These are phyloP conservation scores for Eonycteris spelaea DNA, from an alignment of 2,113 vertebrate species.

Conservation along the genomic window DNA sequence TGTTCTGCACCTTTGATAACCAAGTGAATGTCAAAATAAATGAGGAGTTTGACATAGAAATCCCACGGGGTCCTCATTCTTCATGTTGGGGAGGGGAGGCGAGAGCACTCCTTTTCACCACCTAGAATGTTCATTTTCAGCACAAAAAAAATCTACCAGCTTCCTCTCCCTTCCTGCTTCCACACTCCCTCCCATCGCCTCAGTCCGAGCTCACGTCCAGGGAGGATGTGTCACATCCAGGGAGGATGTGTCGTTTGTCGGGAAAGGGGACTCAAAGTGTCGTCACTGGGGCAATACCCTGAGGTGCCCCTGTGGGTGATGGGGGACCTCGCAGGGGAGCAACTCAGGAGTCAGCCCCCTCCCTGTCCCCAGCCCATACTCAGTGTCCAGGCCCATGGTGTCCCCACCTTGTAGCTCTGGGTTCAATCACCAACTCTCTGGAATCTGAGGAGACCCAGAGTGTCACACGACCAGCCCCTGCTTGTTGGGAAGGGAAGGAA, in stretches of 20 bases:
- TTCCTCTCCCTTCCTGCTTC: neutral
- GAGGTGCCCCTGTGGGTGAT: rapidly evolving
- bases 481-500: neutral
- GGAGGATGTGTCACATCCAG: neutral
- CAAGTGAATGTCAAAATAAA: slow-evolving; percentile 83
- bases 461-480: neutral
- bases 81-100: neutral
- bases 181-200: rapidly evolving
- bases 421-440: neutral
- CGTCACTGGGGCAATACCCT: too few relatives aligned
- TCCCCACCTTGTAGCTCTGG: neutral
- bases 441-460: neutral
- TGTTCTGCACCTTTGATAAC: slow-evolving; percentile 73
- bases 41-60: slow-evolving; percentile 80
- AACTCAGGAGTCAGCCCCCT: too few relatives aligned
- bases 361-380: neutral
- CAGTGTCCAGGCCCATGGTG: neutral
- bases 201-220: neutral
- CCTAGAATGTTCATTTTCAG: neutral
- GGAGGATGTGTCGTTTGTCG: neutral
- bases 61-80: slow-evolving; percentile 49
- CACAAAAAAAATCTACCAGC: neutral
- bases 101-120: neutral
- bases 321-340: neutral
- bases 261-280: neutral